A percentile compares a stretch with the other conserved stretches of the same genome.
phyloP scores from a whole-genome alignment of 35 echinoderm and acorn worm genomes.

The Apostichopus japonicus region DNA sequence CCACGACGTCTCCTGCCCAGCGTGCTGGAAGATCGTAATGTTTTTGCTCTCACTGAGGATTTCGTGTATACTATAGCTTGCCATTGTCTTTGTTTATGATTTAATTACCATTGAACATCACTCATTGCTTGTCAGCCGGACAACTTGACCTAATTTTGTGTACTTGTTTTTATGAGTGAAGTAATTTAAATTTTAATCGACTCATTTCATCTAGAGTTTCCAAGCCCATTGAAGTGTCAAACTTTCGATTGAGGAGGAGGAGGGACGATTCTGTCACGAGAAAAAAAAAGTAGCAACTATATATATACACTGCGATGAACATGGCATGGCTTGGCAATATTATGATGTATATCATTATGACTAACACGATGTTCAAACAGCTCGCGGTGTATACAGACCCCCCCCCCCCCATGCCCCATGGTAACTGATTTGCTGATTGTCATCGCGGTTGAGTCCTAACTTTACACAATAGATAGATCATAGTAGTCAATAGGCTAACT shows the following conservation, averaged over 20 bases:
- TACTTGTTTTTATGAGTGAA: background rate
- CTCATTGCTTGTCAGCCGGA: background rate
- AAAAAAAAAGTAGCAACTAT: no score
- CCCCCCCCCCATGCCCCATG: no score
- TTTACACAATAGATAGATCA: no score
- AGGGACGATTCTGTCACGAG: no score
- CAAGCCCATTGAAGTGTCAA: background rate
- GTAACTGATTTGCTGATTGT: no score
- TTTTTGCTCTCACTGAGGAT: background rate
- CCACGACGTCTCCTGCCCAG: no score
- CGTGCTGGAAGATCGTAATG: no score
- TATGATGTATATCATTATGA: no score
- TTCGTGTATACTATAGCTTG: background rate
- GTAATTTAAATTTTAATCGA: background rate
- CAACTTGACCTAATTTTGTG: constrained; percentile 1
- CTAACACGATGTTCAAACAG: background rate
- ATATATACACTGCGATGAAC: no score
- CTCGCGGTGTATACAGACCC: background rate
- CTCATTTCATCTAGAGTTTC: background rate
- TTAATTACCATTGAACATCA: background rate
- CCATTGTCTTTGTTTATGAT: constrained; percentile 7
- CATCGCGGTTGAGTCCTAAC: no score
- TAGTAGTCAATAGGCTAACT: background rate
- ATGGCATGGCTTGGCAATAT: no score
- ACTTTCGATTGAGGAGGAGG: background rate